Conservation (phyloP, 2,888 invertebrate species). For the Synanthedon formicaeformis region DNA sequence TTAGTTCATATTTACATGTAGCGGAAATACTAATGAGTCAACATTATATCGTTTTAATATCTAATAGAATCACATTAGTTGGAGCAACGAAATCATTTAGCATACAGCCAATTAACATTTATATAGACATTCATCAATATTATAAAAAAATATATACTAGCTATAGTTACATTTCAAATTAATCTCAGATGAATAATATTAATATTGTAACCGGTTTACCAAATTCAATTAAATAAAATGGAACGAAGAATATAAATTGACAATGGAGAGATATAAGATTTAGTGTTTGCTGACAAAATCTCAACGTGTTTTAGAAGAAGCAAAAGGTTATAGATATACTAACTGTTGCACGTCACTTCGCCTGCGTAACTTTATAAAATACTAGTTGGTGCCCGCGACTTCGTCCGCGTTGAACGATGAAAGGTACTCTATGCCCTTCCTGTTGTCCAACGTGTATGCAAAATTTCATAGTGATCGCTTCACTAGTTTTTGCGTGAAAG, state of each 20-base stretch:
- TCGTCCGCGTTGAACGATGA: too few relatives aligned
- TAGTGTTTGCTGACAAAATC: too few relatives aligned
- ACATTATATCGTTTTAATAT: slow-evolving; percentile 19
- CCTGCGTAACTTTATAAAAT: too few relatives aligned
- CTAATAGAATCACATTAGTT: slow-evolving; percentile 19
- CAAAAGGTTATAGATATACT: too few relatives aligned
- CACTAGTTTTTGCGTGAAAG: too few relatives aligned
- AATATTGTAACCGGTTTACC: slow-evolving; percentile 16
- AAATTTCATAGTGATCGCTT: too few relatives aligned
- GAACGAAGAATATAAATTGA: slow-evolving; percentile 33
- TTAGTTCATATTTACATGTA: slow-evolving; percentile 13
- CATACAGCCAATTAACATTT: slow-evolving; percentile 23
- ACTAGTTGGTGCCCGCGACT: too few relatives aligned
- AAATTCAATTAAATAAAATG: slow-evolving; percentile 28
- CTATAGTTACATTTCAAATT: slow-evolving; percentile 6
- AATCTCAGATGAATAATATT: slow-evolving; percentile 7
- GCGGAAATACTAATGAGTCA: slow-evolving; percentile 27
- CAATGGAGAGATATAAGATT: slow-evolving; percentile 17
- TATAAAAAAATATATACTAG: slow-evolving; percentile 1
- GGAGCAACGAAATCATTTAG: slow-evolving; percentile 20
- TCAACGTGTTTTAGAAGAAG: too few relatives aligned
- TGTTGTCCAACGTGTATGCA: too few relatives aligned
- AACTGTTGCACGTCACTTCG: too few relatives aligned
- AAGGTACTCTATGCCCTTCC: too few relatives aligned
- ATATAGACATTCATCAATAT: slow-evolving; percentile 16